Evolutionary conservation across 1,140 invertebrate species (phyloP), one percentile per base, ranked within the genome.

Genomic region (Calliphora vicina): DNA sequence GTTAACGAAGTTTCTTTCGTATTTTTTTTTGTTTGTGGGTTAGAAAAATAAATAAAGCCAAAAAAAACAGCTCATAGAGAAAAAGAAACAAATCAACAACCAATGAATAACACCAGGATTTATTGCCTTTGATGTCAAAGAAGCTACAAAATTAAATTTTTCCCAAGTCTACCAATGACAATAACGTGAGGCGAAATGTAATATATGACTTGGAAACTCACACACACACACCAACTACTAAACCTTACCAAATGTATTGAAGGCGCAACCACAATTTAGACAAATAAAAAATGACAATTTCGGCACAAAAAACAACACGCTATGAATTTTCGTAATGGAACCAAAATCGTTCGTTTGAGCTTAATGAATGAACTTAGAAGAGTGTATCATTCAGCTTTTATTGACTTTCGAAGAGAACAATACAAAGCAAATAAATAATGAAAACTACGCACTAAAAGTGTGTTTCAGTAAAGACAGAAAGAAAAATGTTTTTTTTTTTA

Each of bases 341-440:
- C 35, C 4, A 2, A 35, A 35, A 35, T 35, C 35, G 10, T 50
- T 50, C 15, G 12, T 3, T n/a, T 12, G 45, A 1, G 1, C 15
- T 50, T 50, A 50, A 82, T 74, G 71, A 73, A 74, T 82, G 42
- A 71, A 76, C 83, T n/a, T n/a, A n/a, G n/a, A n/a, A n/a, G n/a
- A n/a, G n/a, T n/a, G n/a, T n/a, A n/a, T n/a, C n/a, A n/a, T n/a
- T n/a, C n/a, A n/a, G n/a, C n/a, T n/a, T n/a, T n/a, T n/a, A n/a
- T n/a, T 86, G 86, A 83, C 85, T 85, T 82, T 83, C 2, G 12
- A 50, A 50, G 57, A 61, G 83, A 82, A 6, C 35, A 35, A 35
- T 35, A 84, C 83, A 80, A 83, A 87, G 84, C 85, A 87, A 88
- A 85, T 86, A 83, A 86, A 84, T 8, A 35, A 35, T 35, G 5